Base-by-base conservation (phyloP, 2,888 invertebrate species). In the Tetragonula carbonaria region DNA sequence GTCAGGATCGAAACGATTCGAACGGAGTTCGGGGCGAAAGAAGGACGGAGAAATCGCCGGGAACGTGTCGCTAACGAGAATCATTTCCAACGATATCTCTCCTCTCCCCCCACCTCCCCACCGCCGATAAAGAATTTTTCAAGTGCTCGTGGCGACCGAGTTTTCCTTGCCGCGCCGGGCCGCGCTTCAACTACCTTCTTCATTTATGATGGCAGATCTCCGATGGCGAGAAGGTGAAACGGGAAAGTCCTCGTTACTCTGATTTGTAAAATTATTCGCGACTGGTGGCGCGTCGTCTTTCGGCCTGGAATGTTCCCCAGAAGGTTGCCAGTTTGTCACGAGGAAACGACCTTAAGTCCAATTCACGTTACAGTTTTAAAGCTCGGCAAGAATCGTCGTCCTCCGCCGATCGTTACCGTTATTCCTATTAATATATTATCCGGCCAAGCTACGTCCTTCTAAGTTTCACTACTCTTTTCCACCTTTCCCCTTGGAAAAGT, bases 21-120 rank as follows among this genome's bases (percentile, higher is more conserved):
- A 82, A 67, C 51, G 28, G 63, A 55, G 59, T 71, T 28, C 23
- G 23, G 28, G 23, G 23, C 16, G 62, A 14, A 16, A 33, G 16
- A 70, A 74, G 51, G 59, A 23, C 50, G 4, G 13, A n/a, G 33
- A 55, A 55, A 8, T 45, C 45, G 8, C 11, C 1, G 45, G 45
- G 45, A 11, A 45, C 45, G 45, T 45, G 45, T 45, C 81, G 77
- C 82, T 88, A 86, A 88, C 79, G 87, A 82, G 82, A 73, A 80
- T 78, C 77, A 70, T 86, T 70, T 76, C 76, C 74, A 82, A 80
- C 68, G 80, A 74, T 78, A 57, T 65, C 53, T 75, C 45, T 8
- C 8, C 45, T 45, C 45, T 11, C 45, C 45, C 8, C 8, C 38
- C 8, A 0, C 38, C 38, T 4, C 38, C 38, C 62, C 65, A 75